phyloP scores from a whole-genome alignment of 2,888 invertebrate genomes.

The Clepsis dumicolana region DNA sequence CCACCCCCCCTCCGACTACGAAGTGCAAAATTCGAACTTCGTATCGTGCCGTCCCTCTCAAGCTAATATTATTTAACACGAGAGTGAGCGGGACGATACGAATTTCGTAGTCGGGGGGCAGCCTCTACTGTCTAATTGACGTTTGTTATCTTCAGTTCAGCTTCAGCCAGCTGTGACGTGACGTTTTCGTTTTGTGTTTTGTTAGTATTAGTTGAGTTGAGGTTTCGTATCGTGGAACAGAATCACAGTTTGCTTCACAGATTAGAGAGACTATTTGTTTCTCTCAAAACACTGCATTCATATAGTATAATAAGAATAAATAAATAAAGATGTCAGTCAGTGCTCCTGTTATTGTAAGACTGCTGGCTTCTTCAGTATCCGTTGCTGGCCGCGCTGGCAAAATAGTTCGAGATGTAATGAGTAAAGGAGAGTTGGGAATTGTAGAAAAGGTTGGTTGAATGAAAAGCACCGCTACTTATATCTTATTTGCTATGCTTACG shows the following conservation, averaged over 20 bases:
- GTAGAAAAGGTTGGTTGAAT: conserved; percentile 91
- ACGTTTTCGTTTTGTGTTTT: conserved; percentile 34
- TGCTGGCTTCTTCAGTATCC: conserved; percentile 92
- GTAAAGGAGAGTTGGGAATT: conserved; percentile 95
- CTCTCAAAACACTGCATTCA: conserved; percentile 4
- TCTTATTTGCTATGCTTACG: conserved; percentile 34
- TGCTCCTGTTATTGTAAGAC: conserved; percentile 88
- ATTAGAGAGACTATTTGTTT: neutral
- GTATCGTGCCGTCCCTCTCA: too few relatives aligned
- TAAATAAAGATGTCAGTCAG: conserved; percentile 85
- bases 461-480: neutral
- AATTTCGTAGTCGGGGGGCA: too few relatives aligned
- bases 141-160: conserved; percentile 35
- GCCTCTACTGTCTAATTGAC: conserved; percentile 23
- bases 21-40: too few relatives aligned
- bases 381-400: conserved; percentile 94
- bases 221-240: conserved; percentile 33
- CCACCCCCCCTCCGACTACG: too few relatives aligned
- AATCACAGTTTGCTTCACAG: too few relatives aligned
- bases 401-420: conserved; percentile 96
- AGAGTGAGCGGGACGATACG: too few relatives aligned
- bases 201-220: too few relatives aligned
- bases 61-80: too few relatives aligned
- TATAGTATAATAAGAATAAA: conserved; percentile 39
- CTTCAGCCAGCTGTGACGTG: conserved; percentile 27